These are phyloP conservation scores for Hirudo medicinalis DNA, from an alignment of 1,140 invertebrate species.

Conservation along the genomic window DNA sequence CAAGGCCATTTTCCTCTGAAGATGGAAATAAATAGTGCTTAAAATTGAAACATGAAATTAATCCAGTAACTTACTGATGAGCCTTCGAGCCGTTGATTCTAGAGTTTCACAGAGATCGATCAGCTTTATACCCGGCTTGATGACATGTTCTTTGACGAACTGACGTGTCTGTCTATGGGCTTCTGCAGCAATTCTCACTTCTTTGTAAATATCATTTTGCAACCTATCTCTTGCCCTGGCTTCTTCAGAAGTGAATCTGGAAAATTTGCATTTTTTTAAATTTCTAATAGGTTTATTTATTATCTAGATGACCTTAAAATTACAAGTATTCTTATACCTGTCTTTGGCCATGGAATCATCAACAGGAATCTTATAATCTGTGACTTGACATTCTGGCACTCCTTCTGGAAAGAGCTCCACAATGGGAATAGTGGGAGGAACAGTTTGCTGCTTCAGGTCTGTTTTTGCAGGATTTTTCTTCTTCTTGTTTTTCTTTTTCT, in stretches of 20 bases:
- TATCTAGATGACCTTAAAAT: not conserved
- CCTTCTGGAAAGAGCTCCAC: conserved; percentile 69
- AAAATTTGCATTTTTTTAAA: conserved; percentile 70
- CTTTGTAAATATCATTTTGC: conserved; percentile 72
- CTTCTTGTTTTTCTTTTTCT: conserved; percentile 39
- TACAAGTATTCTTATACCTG: conserved; percentile 26
- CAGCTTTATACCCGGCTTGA: conserved; percentile 98
- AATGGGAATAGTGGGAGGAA: conserved; percentile 74
- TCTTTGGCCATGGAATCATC: conserved; percentile 31
- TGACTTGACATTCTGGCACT: conserved; percentile 45
- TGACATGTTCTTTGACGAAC: conserved; percentile 66
- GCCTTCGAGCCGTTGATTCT: conserved; percentile 72
- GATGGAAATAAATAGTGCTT: not conserved
- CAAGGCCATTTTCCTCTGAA: conserved; percentile 70
- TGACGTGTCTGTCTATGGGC: conserved; percentile 84
- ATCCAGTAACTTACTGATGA: conserved; percentile 52
- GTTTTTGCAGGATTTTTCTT: conserved; percentile 36
- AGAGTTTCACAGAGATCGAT: conserved; percentile 95
- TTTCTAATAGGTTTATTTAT: conserved; percentile 42
- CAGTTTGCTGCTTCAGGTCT: conserved; percentile 51
- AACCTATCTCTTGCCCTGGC: conserved; percentile 54
- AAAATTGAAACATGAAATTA: not conserved
- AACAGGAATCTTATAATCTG: conserved; percentile 31
- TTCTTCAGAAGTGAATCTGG: conserved; percentile 68
- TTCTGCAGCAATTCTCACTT: conserved; percentile 86